Evolutionary conservation across 2,797 vertebrate species (phyloP), one percentile per base, ranked within the genome.

Genomic region (Pygocentrus nattereri): DNA sequence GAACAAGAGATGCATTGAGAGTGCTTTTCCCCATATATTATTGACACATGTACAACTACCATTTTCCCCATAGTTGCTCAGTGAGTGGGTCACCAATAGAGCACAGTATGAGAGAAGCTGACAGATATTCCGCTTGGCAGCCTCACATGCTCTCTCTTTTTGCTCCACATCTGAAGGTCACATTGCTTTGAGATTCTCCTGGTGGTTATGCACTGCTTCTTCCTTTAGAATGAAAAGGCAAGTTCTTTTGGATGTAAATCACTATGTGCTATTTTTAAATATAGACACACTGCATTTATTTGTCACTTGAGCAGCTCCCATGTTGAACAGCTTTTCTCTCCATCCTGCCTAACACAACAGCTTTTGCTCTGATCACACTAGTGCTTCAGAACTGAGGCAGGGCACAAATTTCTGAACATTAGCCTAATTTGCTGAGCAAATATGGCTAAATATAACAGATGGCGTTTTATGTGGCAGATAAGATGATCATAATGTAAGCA

Each of bases 1-100:
- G 82, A 84, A 79, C 84, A 82, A 82, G 76, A 78, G 84, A 56
- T 72, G 58, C 80, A 85, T 84, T 75, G n/a, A n/a, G n/a, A 82
- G 77, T 78, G 84, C 31, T 67, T 78, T 74, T 68, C 59, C 47
- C 61, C 49, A 79, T 87, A 78, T 83, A 85, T 85, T 83, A 85
- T 81, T 83, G 67, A 85, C 79, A 58, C 52, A 72, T 49, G 61
- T 34, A 84, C 38, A 47, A 70, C 77, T 62, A 79, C 50, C 71
- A 76, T 69, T 84, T 82, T 73, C 65, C 52, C 41, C 49, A 10
- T 74, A 25, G 49, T 52, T 76, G 58, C 38, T 76, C 50, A 5
- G 34, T 54, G 31, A 69, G 62, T 65, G 49, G 75, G 75, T 76
- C 80, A 81, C 77, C 49, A 44, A 78, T 34, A 74, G 65, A 56